Base-by-base conservation (phyloP, 1,140 invertebrate genomes). In the Bathynomus jamesi region DNA sequence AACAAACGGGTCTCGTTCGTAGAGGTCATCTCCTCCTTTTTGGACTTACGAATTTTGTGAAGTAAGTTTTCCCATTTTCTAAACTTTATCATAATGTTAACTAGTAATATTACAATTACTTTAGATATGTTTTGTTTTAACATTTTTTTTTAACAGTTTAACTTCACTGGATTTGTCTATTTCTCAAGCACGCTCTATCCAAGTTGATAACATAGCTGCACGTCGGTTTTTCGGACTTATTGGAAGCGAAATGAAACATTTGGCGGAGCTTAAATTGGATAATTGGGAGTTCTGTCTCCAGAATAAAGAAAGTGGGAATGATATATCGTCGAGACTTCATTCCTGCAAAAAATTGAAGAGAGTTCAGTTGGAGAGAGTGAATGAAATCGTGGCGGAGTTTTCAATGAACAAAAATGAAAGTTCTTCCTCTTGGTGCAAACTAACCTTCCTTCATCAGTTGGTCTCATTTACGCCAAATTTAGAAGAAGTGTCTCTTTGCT, bases 251-350 rank as follows among this genome's bases (percentile, higher is more conserved):
- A 70, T 76, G 63, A 73, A 60, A n/a, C 62, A 67, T 25, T 69
- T 76, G 0, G 13, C 31, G 4, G 72, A 76, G 46, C 69, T 76
- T 13, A 73, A 64, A 0, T 31, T 76, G 3, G 66, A 64, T 46
- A 71, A 68, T 61, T 76, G 75, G 75, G 71, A 76, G 53, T 76
- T 76, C 61, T 62, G 63, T 30, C 69, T 76, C 28, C 25, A 61
- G 21, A n/a, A 73, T n/a, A 73, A 73, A 5, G 69, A 73, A 46
- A 65, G 64, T 21, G 70, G 69, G 1, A 72, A 65, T 27, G 31
- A 46, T 0, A 28, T 62, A n/a, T 46, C 71, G 7, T 72, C 70
- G 24, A 30, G 69, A 7, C 46, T 69, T 8, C 71, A 71, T n/a
- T 71, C 69, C 0, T 76, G 75, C 69, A 66, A 29, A 3, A 72